Evolutionary conservation across 2,888 invertebrate species (phyloP).

Genomic region (Eledona agricola): DNA sequence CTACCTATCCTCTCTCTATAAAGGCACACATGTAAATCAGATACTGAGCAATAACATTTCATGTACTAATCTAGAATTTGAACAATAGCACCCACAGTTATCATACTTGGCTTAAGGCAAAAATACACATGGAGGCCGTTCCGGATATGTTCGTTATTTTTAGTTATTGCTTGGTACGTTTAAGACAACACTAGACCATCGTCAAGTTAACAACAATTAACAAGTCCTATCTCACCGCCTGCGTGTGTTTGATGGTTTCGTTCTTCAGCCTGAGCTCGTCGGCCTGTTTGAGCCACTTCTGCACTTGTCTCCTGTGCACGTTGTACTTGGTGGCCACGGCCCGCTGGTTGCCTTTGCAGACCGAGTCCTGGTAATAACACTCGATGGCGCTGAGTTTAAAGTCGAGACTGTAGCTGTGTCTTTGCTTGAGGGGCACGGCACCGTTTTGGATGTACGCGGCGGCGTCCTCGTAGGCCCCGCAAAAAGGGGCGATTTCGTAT

Average conservation of each 20-base stretch:
- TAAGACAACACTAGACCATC: constrained; percentile 14
- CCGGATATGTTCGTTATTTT: constrained; percentile 41
- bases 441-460: constrained; percentile 15
- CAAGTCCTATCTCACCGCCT: constrained; percentile 51
- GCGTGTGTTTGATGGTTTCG: constrained; percentile 54
- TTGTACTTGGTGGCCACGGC: constrained; percentile 64
- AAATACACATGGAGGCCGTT: constrained; percentile 43
- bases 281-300: constrained; percentile 68
- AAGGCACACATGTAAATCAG: constrained; percentile 50
- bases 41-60: constrained; percentile 43
- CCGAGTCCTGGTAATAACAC: constrained; percentile 65
- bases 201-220: background rate
- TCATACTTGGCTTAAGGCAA: constrained; percentile 45
- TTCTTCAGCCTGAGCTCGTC: constrained; percentile 58
- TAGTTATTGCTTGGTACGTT: constrained; percentile 33
- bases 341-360: constrained; percentile 63
- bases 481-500: constrained; percentile 40
- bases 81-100: constrained; percentile 50
- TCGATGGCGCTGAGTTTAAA: constrained; percentile 67
- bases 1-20: constrained; percentile 42
- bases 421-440: constrained; percentile 52
- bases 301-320: constrained; percentile 64
- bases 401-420: constrained; percentile 64
- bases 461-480: constrained; percentile 47
- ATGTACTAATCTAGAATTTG: constrained; percentile 45